These are phyloP conservation scores for Symphodus melops DNA, from an alignment of 2,113 vertebrate genomes.

Conservation along the genomic window DNA sequence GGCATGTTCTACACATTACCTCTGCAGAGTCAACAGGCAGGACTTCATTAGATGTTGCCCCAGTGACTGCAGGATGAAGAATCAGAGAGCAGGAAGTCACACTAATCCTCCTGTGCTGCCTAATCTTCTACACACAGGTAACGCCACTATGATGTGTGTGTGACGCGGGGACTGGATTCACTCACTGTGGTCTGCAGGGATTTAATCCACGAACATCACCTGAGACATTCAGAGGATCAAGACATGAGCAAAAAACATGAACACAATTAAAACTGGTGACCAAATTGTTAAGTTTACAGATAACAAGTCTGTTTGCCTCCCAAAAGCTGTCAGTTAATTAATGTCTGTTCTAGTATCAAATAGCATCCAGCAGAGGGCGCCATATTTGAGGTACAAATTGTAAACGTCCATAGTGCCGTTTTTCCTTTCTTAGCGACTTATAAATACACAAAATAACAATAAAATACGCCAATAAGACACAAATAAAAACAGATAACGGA, in stretches of 20 bases:
- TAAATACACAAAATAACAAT: too few species aligned
- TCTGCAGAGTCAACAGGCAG: constrained; percentile 23
- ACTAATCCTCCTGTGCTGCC: constrained; percentile 58
- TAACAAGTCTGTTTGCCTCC: not conserved
- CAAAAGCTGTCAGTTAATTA: too few species aligned
- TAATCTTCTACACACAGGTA: constrained; percentile 75
- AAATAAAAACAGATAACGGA: not conserved
- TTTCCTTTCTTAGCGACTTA: too few species aligned
- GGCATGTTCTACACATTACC: constrained; percentile 1
- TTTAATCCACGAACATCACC: constrained; percentile 12
- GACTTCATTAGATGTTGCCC: constrained; percentile 15
- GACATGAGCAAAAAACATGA: not conserved
- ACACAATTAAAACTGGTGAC: not conserved
- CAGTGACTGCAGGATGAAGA: constrained; percentile 15
- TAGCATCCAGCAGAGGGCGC: constrained; percentile 17
- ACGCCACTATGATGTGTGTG: constrained; percentile 37
- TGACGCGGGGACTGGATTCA: constrained; percentile 2
- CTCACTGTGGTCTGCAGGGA: constrained; percentile 11
- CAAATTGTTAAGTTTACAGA: too few species aligned
- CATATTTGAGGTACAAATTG: not conserved
- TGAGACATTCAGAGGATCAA: not conserved
- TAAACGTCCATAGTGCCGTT: too few species aligned
- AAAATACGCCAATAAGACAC: too few species aligned
- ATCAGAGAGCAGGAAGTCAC: constrained; percentile 37
- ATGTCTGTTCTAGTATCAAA: not conserved